Evolutionary conservation across 2,113 vertebrate genomes (phyloP).

Genomic region (Garra rufa): DNA sequence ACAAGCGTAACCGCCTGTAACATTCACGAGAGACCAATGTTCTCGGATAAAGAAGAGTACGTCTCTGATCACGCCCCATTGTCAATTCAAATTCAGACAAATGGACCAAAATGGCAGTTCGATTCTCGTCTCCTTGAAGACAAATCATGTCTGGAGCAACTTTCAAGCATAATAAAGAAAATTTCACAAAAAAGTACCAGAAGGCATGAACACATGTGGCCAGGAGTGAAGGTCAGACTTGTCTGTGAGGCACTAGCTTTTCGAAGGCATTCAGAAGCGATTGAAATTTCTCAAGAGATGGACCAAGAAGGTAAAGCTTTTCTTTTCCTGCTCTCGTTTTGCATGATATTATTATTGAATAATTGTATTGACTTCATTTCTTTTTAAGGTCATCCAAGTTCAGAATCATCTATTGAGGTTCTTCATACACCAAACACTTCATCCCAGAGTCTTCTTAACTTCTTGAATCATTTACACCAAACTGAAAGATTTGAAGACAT

Average conservation of each 20-base stretch:
- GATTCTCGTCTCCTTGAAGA: conserved; percentile 27
- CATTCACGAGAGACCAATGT: conserved; percentile 38
- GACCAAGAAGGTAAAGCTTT: background rate
- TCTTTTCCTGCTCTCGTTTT: background rate
- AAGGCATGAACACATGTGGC: conserved; percentile 45
- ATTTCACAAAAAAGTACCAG: conserved; percentile 23
- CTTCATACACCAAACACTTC: background rate
- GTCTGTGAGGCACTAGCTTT: conserved; percentile 25
- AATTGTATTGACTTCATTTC: background rate
- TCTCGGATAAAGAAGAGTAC: conserved; percentile 27
- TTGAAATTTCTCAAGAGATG: background rate
- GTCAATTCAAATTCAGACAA: conserved; percentile 46
- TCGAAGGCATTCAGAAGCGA: too few species aligned
- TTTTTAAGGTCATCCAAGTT: background rate
- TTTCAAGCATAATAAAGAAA: conserved; percentile 32
- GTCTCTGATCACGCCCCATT: conserved; percentile 53
- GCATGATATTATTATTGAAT: background rate
- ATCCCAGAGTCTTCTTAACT: conserved; percentile 24
- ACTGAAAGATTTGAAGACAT: conserved; percentile 37
- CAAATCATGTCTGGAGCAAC: background rate
- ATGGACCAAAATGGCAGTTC: conserved; percentile 23
- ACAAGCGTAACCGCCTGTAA: conserved; percentile 29
- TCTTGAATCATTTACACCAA: conserved; percentile 46
- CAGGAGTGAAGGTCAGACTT: conserved; percentile 45
- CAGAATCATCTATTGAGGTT: background rate